Base-by-base conservation (phyloP, 2,113 vertebrate species). In the Jacana jacana region DNA sequence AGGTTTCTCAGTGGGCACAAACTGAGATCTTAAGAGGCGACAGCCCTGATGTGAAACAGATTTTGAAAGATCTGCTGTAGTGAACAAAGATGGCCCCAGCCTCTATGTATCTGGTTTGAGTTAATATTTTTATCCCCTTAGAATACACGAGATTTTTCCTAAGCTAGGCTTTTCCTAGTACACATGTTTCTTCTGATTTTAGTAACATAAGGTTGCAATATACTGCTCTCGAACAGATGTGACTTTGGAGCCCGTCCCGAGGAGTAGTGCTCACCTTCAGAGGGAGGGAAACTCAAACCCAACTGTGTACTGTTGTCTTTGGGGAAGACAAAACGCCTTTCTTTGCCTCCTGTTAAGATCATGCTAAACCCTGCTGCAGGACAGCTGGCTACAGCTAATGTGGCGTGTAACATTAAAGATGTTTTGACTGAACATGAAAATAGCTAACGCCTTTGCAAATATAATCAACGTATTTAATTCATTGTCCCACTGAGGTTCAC, bases 111-210 rank as follows among this genome's bases (percentile, higher is more conserved):
- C 70, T 97, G 87, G 55, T 92, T 93, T 91, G 70, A 90, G 54
- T 97, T 95, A 95, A 76, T 93, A 55, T 64, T 96, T 94, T 78
- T 92, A 92, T 95, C 66, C 92, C 52, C 25, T 90, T 49, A 80
- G 89, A 95, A 81, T 30, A 96, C 33, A 84, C 0, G 4, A 88
- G 86, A 86, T 51, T 93, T 81, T 93, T 80, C 65, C 75, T 96
- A 94, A 96, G 78, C 82, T 61, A 46, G 90, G 54, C 27, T 86
- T 76, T 94, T 92, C 85, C 64, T 82, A 76, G 57, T 89, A 92
- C 87, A 93, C 3, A 6, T 69, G 81, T 96, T 97, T 84, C 83
- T 96, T 86, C 66, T 83, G 89, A 85, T 90, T 92, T 81, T 78
- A 58, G 80, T 71, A 94, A 81, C 81, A 73, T 16, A 60, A 89